phyloP scores from a whole-genome alignment of 2,888 invertebrate species.

The Notocelia uddmanniana region DNA sequence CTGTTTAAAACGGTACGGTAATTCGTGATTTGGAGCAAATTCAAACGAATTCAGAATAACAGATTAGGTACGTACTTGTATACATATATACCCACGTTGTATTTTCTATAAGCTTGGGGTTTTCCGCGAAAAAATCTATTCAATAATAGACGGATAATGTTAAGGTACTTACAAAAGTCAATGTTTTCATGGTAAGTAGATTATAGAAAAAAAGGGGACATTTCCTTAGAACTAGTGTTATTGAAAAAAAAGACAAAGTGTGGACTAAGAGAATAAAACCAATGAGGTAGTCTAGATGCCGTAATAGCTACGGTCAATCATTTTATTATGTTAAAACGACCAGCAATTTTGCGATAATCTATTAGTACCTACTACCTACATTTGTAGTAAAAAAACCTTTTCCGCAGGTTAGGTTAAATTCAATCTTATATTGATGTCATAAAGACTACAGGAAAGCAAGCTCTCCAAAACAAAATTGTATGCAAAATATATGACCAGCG shows the following conservation, averaged over 20 bases:
- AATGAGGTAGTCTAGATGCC: too few relatives aligned
- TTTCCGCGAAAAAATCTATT: neutral
- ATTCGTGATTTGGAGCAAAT: slow-evolving; percentile 30
- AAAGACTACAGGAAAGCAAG: neutral
- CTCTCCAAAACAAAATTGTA: neutral
- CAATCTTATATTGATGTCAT: neutral
- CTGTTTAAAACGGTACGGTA: slow-evolving; percentile 39
- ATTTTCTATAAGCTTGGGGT: neutral
- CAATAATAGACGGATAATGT: neutral
- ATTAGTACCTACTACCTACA: neutral
- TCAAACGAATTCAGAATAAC: neutral
- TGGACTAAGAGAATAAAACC: too few relatives aligned
- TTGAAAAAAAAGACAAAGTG: too few relatives aligned
- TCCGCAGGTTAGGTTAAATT: neutral
- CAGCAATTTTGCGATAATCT: neutral
- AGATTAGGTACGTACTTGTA: neutral
- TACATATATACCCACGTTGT: neutral
- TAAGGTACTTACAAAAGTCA: neutral
- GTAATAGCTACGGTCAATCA: too few relatives aligned
- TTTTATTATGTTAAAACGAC: neutral
- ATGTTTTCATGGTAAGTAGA: neutral
- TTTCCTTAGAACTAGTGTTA: too few relatives aligned
- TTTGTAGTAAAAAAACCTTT: neutral
- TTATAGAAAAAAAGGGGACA: too few relatives aligned
- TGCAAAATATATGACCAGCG: neutral